Percentiles rank a stretch among this genome's conserved stretches.
phyloP scores from a whole-genome alignment of 2,113 vertebrate genomes.

The Phalacrocorax brasilianus region DNA sequence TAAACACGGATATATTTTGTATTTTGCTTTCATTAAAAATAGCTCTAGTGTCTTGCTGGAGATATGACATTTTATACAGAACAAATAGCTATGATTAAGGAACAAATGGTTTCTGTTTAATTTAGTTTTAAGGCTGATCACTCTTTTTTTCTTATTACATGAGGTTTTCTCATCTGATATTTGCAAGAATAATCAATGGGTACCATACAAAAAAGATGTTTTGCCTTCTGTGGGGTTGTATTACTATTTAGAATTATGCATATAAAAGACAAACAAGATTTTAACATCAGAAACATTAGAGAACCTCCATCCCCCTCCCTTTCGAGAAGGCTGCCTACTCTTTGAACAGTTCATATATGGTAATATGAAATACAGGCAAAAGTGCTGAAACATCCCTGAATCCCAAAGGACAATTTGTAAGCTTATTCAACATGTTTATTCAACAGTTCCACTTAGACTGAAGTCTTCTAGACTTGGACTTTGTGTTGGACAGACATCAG shows the following conservation, averaged over 20 bases:
- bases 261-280: background rate
- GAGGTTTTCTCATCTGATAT: background rate
- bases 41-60: background rate
- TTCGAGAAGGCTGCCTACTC: background rate
- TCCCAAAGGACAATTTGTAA: background rate
- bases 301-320: background rate
- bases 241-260: background rate
- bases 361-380: background rate
- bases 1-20: background rate
- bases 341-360: background rate
- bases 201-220: background rate
- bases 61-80: background rate
- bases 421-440: background rate
- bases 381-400: background rate
- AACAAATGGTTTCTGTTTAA: constrained; percentile 27
- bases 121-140: constrained; percentile 9
- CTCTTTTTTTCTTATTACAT: background rate
- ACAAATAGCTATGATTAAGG: constrained; percentile 6
- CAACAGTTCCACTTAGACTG: background rate
- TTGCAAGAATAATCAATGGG: background rate
- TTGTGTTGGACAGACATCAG: background rate
- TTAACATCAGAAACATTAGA: background rate
- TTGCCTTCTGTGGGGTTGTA: background rate
- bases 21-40: background rate
- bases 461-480: background rate